These are phyloP conservation scores for Xestia rhomboidea DNA, from an alignment of 2,888 invertebrate genomes.

Conservation along the genomic window DNA sequence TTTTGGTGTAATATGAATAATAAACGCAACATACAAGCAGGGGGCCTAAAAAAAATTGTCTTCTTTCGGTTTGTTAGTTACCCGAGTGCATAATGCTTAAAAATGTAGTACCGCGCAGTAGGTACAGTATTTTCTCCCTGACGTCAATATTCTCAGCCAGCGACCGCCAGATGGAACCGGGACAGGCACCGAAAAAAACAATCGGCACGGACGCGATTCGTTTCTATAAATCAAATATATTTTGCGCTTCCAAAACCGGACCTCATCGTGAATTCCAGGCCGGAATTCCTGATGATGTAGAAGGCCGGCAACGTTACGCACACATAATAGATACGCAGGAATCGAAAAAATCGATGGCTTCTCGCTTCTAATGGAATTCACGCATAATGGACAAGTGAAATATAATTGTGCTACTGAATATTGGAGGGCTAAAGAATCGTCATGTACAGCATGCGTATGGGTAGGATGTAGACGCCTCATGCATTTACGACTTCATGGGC, in stretches of 20 bases:
- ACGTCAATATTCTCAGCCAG: slow-evolving; percentile 20
- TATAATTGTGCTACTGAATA: slow-evolving; percentile 6
- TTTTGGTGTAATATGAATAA: too few species aligned
- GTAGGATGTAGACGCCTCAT: background rate
- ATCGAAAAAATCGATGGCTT: slow-evolving; percentile 24
- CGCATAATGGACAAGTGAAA: slow-evolving; percentile 4
- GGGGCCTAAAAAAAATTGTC: too few species aligned
- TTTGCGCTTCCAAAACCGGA: slow-evolving; percentile 30
- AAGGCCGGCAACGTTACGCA: slow-evolving; percentile 22
- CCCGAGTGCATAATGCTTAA: slow-evolving; percentile 32
- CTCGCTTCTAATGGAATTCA: slow-evolving; percentile 4
- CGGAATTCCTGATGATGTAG: slow-evolving; percentile 33
- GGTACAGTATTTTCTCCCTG: background rate
- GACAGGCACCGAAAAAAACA: background rate
- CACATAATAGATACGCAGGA: slow-evolving; percentile 28
- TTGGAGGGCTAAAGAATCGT: slow-evolving; percentile 3
- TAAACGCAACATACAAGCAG: too few species aligned
- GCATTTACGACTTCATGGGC: background rate
- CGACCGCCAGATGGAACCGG: background rate
- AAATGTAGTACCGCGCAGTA: slow-evolving; percentile 14
- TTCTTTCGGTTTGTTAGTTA: slow-evolving; percentile 37
- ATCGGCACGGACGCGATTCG: background rate
- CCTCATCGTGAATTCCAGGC: slow-evolving; percentile 33
- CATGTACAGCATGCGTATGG: background rate
- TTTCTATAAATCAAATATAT: slow-evolving; percentile 34